Conservation (phyloP, 2,113 vertebrate species). For the Candoia aspera region DNA sequence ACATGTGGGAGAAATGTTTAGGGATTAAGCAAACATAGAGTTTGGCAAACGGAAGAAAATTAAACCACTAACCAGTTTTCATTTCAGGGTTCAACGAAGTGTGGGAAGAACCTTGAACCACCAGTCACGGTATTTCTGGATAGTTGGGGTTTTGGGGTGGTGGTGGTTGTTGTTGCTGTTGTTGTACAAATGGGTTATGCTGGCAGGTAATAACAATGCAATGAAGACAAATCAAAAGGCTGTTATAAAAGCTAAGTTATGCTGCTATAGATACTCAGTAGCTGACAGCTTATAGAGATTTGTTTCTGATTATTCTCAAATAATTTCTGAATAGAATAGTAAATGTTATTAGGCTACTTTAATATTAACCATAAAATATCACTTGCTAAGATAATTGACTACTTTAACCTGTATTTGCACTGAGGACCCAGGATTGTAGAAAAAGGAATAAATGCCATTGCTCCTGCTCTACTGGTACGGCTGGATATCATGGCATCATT, state of each 20-base stretch:
- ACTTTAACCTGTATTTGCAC: slow-evolving; percentile 28
- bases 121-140: not conserved
- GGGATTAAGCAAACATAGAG: not conserved
- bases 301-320: slow-evolving; percentile 64
- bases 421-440: slow-evolving; percentile 25
- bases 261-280: slow-evolving; percentile 53
- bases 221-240: slow-evolving; percentile 51
- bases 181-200: slow-evolving; percentile 14
- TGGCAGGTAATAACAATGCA: slow-evolving; percentile 9
- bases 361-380: slow-evolving; percentile 64
- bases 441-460: slow-evolving; percentile 24
- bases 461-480: not conserved
- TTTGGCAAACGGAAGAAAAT: not conserved
- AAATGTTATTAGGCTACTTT: slow-evolving; percentile 59
- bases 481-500: not conserved
- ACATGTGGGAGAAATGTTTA: not conserved
- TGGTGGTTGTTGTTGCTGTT: not conserved
- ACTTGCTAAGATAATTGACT: slow-evolving; percentile 59
- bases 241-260: slow-evolving; percentile 55
- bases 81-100: not conserved
- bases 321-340: slow-evolving; percentile 66
- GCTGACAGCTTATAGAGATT: slow-evolving; percentile 61
- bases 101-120: not conserved
- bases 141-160: not conserved
- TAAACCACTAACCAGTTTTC: slow-evolving; percentile 13